Conservation (phyloP, 2,888 invertebrate genomes). For the Dolichomitus sp. region DNA sequence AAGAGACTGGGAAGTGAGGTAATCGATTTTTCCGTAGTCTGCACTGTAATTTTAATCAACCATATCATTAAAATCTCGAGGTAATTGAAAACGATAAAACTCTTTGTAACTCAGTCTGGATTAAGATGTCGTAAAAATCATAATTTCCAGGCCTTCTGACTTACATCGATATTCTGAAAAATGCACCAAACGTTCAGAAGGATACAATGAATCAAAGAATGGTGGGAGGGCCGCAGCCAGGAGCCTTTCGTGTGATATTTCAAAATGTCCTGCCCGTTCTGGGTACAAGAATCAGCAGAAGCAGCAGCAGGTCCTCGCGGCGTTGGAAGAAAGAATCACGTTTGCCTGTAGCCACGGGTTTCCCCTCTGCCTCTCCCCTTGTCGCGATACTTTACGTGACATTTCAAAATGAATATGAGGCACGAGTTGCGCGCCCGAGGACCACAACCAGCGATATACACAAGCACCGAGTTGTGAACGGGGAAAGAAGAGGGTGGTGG, state of each 20-base stretch:
- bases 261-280: conserved; percentile 15
- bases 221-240: conserved; percentile 13
- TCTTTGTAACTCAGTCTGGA: not conserved
- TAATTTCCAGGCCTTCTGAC: not conserved
- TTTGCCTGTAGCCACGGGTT: conserved; percentile 4
- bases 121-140: not conserved
- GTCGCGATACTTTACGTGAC: conserved; percentile 79
- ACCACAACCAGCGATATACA: conserved; percentile 38
- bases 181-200: not conserved
- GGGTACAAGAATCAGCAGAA: conserved; percentile 17
- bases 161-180: conserved; percentile 2
- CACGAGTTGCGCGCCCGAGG: conserved; percentile 55
- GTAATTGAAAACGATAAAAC: not conserved
- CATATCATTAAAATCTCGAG: too few species aligned
- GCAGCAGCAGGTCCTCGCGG: conserved; percentile 20
- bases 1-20: too few species aligned
- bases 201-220: not conserved
- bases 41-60: too few species aligned
- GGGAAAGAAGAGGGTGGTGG: conserved; percentile 44
- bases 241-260: conserved; percentile 23
- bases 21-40: too few species aligned
- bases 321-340: conserved; percentile 41
- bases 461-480: conserved; percentile 39
- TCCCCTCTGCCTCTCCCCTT: conserved; percentile 61
- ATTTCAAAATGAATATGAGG: conserved; percentile 80